Evolutionary conservation across 2,888 invertebrate species (phyloP), one percentile per base, ranked within the genome.

Genomic region (Drosophila putrida): DNA sequence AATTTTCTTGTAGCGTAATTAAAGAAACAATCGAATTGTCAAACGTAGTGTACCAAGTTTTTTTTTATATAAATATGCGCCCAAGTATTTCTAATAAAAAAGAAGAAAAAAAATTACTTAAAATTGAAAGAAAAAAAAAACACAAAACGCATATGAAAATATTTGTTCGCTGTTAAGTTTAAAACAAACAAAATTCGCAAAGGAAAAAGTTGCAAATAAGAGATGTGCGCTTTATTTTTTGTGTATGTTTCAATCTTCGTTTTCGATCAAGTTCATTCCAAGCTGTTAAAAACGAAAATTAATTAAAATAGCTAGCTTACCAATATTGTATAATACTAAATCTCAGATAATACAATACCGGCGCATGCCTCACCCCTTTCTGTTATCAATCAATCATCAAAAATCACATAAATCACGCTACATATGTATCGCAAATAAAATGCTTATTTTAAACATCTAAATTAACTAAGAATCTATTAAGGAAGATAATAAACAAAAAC

Each of bases 111-210:
- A 58, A 46, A 57, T 63, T 60, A 44, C 59, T 6, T 10, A 58
- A 58, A 61, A 54, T 47, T 33, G 54, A 43, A 55, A 53, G n/a
- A 43, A 33, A 57, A 47, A 64, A 65, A 59, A 55, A 33, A 57
- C 39, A 64, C 54, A 50, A 68, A 77, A 57, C 55, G 64, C 76
- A 71, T 71, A 78, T 64, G 71, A 60, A 80, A 71, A 82, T 74
- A 80, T 81, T 71, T 77, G 84, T 71, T 83, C 57, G 87, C 81
- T 86, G 83, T 87, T 83, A 83, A 86, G 83, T 84, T 83, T 83
- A 68, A 73, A 62, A 51, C 27, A 43, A 65, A 41, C 50, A 53
- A 55, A 31, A 31, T 31, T 31, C 6, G 31, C 33, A 72, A 55
- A 46, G 39, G 39, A 53, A 46, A 65, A 63, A 60, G 51, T 47